These are phyloP conservation scores for Opisthocomus hoazin DNA, from an alignment of 2,113 vertebrate species.

Conservation along the genomic window DNA sequence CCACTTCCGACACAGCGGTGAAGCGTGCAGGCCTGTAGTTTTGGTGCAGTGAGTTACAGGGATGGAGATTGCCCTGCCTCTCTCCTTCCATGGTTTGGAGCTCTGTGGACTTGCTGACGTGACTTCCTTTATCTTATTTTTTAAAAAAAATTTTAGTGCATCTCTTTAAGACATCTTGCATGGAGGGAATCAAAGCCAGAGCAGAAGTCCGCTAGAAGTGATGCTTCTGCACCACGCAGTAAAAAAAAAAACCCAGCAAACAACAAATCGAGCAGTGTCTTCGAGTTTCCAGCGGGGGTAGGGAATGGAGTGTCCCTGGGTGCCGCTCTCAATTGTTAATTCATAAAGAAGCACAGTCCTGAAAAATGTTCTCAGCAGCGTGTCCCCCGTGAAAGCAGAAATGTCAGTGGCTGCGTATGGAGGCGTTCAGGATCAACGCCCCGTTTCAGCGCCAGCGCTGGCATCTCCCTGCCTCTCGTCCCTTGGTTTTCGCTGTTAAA, in stretches of 20 bases:
- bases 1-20: rapidly evolving
- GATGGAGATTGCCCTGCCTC: not conserved
- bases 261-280: conserved; percentile 37
- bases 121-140: not conserved
- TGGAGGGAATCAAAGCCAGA: not conserved
- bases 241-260: not conserved
- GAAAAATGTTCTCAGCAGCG: not conserved
- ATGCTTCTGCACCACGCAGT: not conserved
- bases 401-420: not conserved
- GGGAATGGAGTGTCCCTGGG: not conserved
- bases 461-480: not conserved
- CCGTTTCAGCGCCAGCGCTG: not conserved
- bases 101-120: not conserved
- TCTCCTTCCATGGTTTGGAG: not conserved
- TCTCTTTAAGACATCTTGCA: not conserved
- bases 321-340: conserved; percentile 10
- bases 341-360: conserved; percentile 34
- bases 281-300: conserved; percentile 17
- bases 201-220: conserved; percentile 27
- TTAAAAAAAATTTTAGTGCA: not conserved
- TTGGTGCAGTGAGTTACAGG: not conserved
- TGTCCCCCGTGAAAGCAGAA: not conserved
- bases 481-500: not conserved
- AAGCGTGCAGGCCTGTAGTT: not conserved
- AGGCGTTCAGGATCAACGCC: not conserved